Evolutionary conservation across 2,888 invertebrate species (phyloP), one percentile per base, ranked within the genome.

Genomic region (Orthonevra nobilis): DNA sequence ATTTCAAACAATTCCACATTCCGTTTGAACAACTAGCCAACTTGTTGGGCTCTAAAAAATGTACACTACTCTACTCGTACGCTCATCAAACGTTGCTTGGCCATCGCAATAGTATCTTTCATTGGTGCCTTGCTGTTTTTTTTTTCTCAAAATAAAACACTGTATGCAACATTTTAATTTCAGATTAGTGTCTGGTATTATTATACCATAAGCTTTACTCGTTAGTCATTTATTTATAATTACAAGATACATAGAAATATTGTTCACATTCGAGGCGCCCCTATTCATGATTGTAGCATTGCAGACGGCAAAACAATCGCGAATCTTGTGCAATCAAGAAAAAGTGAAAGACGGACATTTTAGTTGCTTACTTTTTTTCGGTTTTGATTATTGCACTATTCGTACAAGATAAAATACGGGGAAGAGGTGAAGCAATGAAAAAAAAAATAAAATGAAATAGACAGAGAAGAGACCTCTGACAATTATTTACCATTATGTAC

Each of bases 321-420:
- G 54, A 74, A 54, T 60, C 68, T 74, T 74, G 74, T 68, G 74
- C 66, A 74, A 74, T 68, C 68, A 23, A 54, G 52, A 60, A 74
- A 74, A 74, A 74, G 74, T 74, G 74, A 74, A 74, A 74, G 74
- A 74, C 30, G 32, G n/a, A 28, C 36, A 61, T 70, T 72, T 54
- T 30, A n/a, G 10, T 58, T 40, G n/a, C n/a, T n/a, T n/a, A 48
- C 30, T 6, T 42, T 12, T 46, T 38, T 54, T 42, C 46, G 10
- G 20, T 34, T 54, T 15, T 23, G 19, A 15, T 10, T 44, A n/a
- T 12, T 10, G 12, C 9, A 12, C 23, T 23, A 23, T 23, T n/a
- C n/a, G 12, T 12, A 12, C 9, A 32, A 32, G 9, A n/a, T 7
- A 56, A 42, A 58, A 58, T 6, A 7, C 19, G 28, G 17, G 12